These are phyloP conservation scores for Platycheirus rosarum DNA, from an alignment of 2,888 invertebrate genomes.

Conservation along the genomic window DNA sequence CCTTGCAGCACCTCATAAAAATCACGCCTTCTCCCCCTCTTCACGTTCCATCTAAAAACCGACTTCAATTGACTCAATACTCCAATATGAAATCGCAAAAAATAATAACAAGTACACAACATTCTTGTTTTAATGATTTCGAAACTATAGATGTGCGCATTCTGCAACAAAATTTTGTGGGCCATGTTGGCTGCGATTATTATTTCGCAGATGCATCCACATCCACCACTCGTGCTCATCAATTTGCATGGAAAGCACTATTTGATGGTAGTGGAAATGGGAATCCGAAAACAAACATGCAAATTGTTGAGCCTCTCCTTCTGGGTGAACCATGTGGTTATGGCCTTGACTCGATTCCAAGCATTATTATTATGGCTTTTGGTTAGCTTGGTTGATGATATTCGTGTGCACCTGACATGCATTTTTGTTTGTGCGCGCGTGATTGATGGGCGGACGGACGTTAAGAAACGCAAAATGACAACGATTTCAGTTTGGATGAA, in stretches of 20 bases:
- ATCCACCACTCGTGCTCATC: constrained; percentile 8
- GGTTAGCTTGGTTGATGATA: not conserved
- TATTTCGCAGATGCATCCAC: constrained; percentile 26
- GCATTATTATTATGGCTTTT: constrained; percentile 43
- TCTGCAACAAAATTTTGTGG: constrained; percentile 12
- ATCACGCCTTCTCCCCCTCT: constrained; percentile 20
- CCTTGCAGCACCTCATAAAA: constrained; percentile 21
- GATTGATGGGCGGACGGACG: constrained; percentile 56
- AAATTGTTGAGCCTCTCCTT: constrained; percentile 54
- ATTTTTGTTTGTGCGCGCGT: constrained; percentile 45
- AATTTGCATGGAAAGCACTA: constrained; percentile 48
- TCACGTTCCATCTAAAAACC: too few species aligned
- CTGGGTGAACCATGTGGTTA: constrained; percentile 29
- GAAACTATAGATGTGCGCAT: not conserved
- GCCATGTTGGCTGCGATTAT: constrained; percentile 23
- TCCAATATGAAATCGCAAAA: not conserved
- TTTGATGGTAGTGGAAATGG: not conserved
- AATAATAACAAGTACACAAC: constrained; percentile 13
- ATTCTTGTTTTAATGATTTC: not conserved
- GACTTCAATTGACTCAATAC: not conserved
- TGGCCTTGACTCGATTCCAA: constrained; percentile 70
- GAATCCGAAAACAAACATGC: constrained; percentile 39
- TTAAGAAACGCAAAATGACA: constrained; percentile 45
- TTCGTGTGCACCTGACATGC: constrained; percentile 61
- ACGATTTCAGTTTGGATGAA: constrained; percentile 44